These are phyloP conservation scores for Turritopsis rubra DNA, from an alignment of 30 jellyfish, hydroid and myxozoan genomes.

Conservation along the genomic window DNA sequence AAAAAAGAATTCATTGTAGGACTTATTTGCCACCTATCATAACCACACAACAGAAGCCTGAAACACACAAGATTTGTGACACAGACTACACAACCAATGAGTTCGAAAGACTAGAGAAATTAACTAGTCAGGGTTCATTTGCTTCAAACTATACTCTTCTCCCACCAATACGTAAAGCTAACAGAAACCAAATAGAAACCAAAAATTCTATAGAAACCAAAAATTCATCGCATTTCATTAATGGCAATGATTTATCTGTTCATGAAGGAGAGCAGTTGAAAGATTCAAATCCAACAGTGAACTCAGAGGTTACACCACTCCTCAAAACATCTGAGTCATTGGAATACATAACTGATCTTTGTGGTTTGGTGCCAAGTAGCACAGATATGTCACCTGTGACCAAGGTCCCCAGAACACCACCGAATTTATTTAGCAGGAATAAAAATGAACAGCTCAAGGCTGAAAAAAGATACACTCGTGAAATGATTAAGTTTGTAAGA, in stretches of 20 bases:
- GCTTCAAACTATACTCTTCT: not conserved
- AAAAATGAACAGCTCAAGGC: not conserved
- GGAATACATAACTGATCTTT: not conserved
- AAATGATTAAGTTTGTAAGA: slow-evolving; percentile 29
- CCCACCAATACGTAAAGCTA: not conserved
- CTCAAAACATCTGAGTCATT: not conserved
- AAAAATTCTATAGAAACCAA: not conserved
- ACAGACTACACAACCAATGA: not conserved
- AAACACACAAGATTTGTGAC: not conserved
- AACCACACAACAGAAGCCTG: not conserved
- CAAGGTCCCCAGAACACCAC: not conserved
- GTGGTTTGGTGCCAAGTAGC: not conserved
- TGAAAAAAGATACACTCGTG: not conserved
- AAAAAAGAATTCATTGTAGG: not conserved
- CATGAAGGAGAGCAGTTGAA: not conserved
- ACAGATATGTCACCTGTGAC: not conserved
- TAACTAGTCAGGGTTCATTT: not conserved
- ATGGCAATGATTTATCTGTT: not conserved
- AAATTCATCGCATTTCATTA: not conserved
- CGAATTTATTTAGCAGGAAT: not conserved
- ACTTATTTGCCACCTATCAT: not conserved
- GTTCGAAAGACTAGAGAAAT: not conserved
- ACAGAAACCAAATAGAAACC: not conserved
- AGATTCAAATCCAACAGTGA: not conserved
- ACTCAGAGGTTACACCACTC: not conserved